A percentile compares a stretch with the other conserved stretches of the same genome.
Conservation (phyloP, 2,113 vertebrate genomes). For the Nyctereutes procyonoides region DNA sequence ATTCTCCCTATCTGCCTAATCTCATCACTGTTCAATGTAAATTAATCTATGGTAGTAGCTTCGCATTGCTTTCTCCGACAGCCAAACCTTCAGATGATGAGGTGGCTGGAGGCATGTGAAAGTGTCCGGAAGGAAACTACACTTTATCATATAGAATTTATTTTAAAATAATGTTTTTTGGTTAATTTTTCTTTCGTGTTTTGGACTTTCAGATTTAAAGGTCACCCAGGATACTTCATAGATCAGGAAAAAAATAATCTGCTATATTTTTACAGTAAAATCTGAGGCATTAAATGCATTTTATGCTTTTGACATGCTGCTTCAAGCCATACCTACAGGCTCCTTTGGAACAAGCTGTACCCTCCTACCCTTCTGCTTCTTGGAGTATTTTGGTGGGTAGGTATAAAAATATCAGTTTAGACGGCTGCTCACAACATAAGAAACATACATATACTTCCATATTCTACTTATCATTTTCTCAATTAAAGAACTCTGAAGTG, state of each 20-base stretch:
- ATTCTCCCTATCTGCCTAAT: background rate
- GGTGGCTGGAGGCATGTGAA: background rate
- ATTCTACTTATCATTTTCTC: background rate
- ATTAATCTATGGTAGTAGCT: background rate
- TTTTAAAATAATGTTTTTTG: background rate
- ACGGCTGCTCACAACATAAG: background rate
- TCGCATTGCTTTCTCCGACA: background rate
- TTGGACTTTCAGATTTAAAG: background rate
- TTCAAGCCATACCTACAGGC: background rate
- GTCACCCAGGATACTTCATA: background rate
- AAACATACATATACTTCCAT: background rate
- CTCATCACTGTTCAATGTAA: background rate
- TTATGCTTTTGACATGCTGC: background rate
- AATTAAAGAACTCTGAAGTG: background rate
- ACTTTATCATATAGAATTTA: background rate
- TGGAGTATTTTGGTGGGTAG: background rate
- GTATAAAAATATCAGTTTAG: background rate
- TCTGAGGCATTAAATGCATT: background rate
- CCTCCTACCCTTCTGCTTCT: background rate
- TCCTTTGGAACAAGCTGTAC: background rate
- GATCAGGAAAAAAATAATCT: background rate
- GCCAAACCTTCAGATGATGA: background rate
- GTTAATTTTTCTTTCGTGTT: constrained; percentile 15
- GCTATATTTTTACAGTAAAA: background rate
- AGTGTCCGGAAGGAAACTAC: background rate